Conservation (phyloP, 2,888 invertebrate genomes). For the Melanostoma scalare region DNA sequence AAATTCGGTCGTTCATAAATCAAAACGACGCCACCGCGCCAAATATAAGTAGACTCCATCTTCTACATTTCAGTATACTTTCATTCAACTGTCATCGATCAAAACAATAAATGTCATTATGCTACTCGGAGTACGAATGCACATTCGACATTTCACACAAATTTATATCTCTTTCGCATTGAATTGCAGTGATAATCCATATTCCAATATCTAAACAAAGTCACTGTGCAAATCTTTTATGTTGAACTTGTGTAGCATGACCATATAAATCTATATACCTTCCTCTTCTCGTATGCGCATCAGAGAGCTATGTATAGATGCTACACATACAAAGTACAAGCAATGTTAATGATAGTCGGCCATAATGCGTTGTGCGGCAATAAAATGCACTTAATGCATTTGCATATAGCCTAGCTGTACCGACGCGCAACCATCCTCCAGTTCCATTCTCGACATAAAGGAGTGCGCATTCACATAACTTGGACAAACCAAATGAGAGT, state of each 20-base stretch:
- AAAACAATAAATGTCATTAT: slow-evolving; percentile 58
- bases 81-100: slow-evolving; percentile 50
- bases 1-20: slow-evolving; percentile 25
- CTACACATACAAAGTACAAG: slow-evolving; percentile 8
- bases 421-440: slow-evolving; percentile 27
- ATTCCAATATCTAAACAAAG: slow-evolving; percentile 28
- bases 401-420: slow-evolving; percentile 44
- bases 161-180: slow-evolving; percentile 33
- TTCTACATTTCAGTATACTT: slow-evolving; percentile 17
- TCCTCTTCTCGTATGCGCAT: not conserved
- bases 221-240: slow-evolving; percentile 25
- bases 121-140: slow-evolving; percentile 35
- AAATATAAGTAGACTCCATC: slow-evolving; percentile 18
- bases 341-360: slow-evolving; percentile 56
- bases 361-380: slow-evolving; percentile 75
- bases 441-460: slow-evolving; percentile 45
- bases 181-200: slow-evolving; percentile 49
- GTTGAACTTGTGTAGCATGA: slow-evolving; percentile 13
- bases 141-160: slow-evolving; percentile 34
- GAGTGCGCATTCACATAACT: slow-evolving; percentile 52
- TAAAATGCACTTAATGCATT: slow-evolving; percentile 79
- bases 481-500: slow-evolving; percentile 14
- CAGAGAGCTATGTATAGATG: slow-evolving; percentile 6
- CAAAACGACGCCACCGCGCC: not conserved
- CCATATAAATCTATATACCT: slow-evolving; percentile 15